Evolutionary conservation across 2,113 vertebrate species (phyloP), one percentile per base, ranked within the genome.

Genomic region (Chamaea fasciata): DNA sequence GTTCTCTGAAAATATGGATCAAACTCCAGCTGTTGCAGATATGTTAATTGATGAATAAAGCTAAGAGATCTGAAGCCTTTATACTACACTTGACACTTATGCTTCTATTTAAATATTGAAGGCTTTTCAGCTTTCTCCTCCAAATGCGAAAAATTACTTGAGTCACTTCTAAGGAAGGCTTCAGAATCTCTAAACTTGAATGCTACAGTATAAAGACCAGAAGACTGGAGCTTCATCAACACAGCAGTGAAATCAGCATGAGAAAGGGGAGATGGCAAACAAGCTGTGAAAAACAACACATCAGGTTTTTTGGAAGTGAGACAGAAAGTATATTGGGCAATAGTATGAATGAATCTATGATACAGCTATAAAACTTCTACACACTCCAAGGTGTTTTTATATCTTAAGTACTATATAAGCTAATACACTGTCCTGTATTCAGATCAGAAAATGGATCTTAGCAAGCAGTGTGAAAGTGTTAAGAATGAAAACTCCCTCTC

Each of bases 11-110:
- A 95, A 92, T 59, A 82, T 9, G 77, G 89, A 94, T 96, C 95
- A 96, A 93, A 94, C 64, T 71, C 68, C 96, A 97, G 89, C 94
- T 95, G 89, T 89, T 94, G 91, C 87, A 92, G 83, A 86, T 90
- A 87, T 82, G 92, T 80, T 94, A 95, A 96, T 24, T 87, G 74
- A 60, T 94, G 89, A 92, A 87, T 78, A 94, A 94, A 86, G 92
- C 93, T 87, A 92, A 92, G 76, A 92, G 60, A 87, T 91, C 79
- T 86, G 68, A 94, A 90, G 90, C 52, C 74, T 92, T 94, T 81
- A 84, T 76, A 56, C 64, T 60, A 70, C 68, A 63, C 89, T 90
- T 88, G 39, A 95, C 94, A 90, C 42, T 81, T 84, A 67, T 37
- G 47, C 74, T 90, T 93, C 60, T 89, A n/a, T 92, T 94, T 91